Conservation (phyloP, 2,797 vertebrate genomes). For the Garrulus glandarius region DNA sequence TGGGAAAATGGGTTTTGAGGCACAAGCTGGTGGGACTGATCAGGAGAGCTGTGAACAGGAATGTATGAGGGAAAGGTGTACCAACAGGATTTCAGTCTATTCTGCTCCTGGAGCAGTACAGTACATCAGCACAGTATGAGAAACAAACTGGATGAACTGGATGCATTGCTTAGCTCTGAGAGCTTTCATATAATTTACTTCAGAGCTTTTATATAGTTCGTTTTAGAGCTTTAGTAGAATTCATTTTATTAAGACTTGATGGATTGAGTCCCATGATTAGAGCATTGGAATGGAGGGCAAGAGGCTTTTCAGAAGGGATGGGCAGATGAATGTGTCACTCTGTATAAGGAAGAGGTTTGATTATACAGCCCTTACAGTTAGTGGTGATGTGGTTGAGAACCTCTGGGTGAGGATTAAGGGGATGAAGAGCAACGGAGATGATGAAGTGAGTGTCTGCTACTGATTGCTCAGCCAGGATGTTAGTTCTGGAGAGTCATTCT, state of each 20-base stretch:
- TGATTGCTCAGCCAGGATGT: background rate
- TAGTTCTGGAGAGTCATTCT: background rate
- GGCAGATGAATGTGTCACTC: background rate
- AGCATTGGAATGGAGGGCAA: background rate
- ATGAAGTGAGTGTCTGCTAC: background rate
- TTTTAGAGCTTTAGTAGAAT: background rate
- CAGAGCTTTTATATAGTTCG: background rate
- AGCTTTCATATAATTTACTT: background rate
- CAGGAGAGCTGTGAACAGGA: background rate
- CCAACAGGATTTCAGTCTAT: background rate
- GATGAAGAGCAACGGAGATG: background rate
- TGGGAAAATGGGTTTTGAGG: background rate
- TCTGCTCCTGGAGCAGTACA: background rate
- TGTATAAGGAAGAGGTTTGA: background rate
- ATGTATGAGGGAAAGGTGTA: fast-evolving
- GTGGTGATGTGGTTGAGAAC: background rate
- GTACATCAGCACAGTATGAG: background rate
- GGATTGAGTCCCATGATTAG: background rate
- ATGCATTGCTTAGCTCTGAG: fast-evolving
- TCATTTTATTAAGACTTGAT: background rate
- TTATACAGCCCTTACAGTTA: background rate
- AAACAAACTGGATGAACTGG: background rate
- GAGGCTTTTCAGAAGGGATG: background rate
- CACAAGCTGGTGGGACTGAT: background rate
- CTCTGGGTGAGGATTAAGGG: background rate